These are phyloP conservation scores for Grammomys dolichurus DNA, from an alignment of 2,113 vertebrate species.

Conservation along the genomic window DNA sequence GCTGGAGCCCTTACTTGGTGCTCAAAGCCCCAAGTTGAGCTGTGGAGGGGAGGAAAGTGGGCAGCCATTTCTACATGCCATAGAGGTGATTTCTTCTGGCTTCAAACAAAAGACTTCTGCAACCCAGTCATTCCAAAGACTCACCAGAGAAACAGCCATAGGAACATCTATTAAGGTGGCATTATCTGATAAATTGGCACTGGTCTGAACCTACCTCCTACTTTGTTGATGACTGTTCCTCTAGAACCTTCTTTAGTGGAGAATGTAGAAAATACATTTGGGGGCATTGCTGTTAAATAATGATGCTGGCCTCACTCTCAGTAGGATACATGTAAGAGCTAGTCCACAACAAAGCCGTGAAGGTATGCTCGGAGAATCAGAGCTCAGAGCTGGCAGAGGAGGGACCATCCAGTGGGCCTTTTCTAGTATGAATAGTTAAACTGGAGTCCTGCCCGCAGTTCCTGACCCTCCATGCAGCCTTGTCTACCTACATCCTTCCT, in stretches of 20 bases:
- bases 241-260: conserved; percentile 66
- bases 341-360: not conserved
- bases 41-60: conserved; percentile 6
- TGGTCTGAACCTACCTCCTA: conserved; percentile 64
- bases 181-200: conserved; percentile 68
- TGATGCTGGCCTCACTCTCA: not conserved
- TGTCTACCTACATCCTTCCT: not conserved
- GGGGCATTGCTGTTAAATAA: conserved; percentile 57
- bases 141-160: conserved; percentile 47
- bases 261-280: conserved; percentile 42
- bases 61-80: conserved; percentile 62
- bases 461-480: not conserved
- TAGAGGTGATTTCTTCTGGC: conserved; percentile 57
- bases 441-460: not conserved
- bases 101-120: conserved; percentile 51
- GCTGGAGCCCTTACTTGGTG: not conserved
- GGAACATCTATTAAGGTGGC: conserved; percentile 60
- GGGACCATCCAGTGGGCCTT: not conserved
- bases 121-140: conserved; percentile 60
- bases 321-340: not conserved
- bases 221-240: conserved; percentile 68
- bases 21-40: not conserved
- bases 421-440: not conserved
- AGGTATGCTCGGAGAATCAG: not conserved
- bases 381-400: not conserved